phyloP scores from a whole-genome alignment of 2,888 invertebrate species.

The Aporophyla lueneburgensis region DNA sequence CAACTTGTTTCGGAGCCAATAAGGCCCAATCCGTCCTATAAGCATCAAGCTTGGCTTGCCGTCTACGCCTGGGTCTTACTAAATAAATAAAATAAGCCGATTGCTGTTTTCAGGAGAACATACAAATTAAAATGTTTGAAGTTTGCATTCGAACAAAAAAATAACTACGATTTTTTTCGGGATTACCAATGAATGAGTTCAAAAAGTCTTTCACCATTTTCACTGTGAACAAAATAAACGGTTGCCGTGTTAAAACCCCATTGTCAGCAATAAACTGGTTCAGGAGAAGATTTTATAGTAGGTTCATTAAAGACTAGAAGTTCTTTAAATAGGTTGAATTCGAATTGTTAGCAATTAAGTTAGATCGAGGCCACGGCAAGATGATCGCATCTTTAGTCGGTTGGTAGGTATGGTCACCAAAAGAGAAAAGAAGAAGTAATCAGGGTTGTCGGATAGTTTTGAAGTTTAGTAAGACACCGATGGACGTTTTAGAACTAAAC shows the following conservation, averaged over 20 bases:
- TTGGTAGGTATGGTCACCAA: neutral
- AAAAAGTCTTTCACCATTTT: neutral
- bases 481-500: no score
- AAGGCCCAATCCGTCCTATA: neutral
- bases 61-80: neutral
- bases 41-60: neutral
- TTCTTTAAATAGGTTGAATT: neutral
- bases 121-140: neutral
- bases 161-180: neutral
- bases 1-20: neutral
- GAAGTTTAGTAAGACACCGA: no score
- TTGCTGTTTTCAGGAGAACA: neutral
- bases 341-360: neutral
- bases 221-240: neutral
- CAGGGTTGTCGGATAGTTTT: no score
- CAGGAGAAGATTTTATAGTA: neutral
- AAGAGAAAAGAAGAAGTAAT: no score
- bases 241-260: no score
- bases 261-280: neutral
- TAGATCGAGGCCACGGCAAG: neutral
- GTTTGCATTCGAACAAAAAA: neutral
- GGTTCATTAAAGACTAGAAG: neutral
- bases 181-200: conserved; percentile 7
- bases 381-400: neutral
- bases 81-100: neutral